Evolutionary conservation across 2,113 vertebrate species (phyloP).

Genomic region (Cebus imitator): DNA sequence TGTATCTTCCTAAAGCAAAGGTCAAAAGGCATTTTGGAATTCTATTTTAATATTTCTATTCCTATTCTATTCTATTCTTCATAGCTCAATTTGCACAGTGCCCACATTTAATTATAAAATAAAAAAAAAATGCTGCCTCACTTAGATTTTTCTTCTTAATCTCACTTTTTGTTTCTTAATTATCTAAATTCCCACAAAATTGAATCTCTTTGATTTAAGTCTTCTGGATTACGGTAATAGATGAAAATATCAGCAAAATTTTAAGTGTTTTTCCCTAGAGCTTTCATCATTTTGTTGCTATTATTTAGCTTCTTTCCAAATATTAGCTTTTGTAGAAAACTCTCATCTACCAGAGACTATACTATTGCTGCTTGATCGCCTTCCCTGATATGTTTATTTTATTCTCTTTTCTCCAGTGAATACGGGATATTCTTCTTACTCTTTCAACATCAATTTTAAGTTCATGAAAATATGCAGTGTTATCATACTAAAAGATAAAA

Average conservation of each 20-base stretch:
- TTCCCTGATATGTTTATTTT: background rate
- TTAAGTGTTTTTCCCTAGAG: background rate
- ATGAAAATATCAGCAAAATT: background rate
- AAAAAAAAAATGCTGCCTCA: background rate
- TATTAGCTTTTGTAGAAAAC: background rate
- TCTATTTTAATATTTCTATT: no score
- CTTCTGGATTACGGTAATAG: background rate
- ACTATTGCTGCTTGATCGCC: no score
- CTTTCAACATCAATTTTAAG: background rate
- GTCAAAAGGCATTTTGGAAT: background rate
- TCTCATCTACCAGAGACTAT: background rate
- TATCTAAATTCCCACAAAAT: background rate
- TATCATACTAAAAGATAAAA: background rate
- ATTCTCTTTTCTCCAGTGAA: background rate
- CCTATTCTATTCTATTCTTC: background rate
- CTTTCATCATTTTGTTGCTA: background rate
- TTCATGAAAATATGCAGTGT: background rate
- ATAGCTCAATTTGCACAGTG: background rate
- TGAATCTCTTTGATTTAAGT: background rate
- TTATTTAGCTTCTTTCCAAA: background rate
- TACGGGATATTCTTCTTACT: no score
- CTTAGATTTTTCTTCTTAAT: background rate
- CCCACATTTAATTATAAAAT: background rate
- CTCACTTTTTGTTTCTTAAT: background rate
- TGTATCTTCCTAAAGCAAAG: background rate